phyloP scores from a whole-genome alignment of 2,113 vertebrate species.

The Nesogale talazaci region DNA sequence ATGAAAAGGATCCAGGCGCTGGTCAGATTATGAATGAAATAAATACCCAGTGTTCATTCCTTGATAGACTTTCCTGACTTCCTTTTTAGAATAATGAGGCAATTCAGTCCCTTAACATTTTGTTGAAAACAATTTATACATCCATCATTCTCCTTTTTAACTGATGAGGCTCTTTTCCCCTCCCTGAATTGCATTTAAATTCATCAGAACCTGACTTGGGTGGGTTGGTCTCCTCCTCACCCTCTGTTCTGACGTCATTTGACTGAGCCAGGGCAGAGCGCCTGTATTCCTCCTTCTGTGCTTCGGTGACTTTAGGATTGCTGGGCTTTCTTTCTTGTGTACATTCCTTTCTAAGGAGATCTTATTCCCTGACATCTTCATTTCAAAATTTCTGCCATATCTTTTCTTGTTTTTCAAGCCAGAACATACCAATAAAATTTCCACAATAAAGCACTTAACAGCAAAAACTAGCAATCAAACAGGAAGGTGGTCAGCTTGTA shows the following conservation, averaged over 20 bases:
- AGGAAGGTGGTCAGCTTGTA: not conserved
- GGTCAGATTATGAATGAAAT: not conserved
- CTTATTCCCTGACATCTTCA: constrained; percentile 40
- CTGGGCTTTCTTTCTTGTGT: not conserved
- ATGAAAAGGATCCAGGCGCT: not conserved
- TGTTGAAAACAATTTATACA: not conserved
- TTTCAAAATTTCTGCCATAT: constrained; percentile 32
- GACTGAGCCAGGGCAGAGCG: not conserved
- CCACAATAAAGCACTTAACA: constrained; percentile 10
- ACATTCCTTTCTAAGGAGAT: not conserved
- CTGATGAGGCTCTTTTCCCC: not conserved
- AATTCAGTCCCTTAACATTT: not conserved
- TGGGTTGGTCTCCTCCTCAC: not conserved
- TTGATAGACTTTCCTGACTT: not conserved
- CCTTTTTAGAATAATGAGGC: not conserved
- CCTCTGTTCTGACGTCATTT: not conserved
- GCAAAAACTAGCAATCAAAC: not conserved
- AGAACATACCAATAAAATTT: constrained; percentile 12
- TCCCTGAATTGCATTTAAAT: not conserved
- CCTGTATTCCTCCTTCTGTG: not conserved
- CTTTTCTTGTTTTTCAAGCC: not conserved
- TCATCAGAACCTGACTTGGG: not conserved
- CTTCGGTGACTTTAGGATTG: not conserved
- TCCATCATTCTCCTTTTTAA: not conserved
- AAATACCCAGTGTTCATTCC: not conserved